phyloP scores from a whole-genome alignment of 2,113 vertebrate species.

The Ptilonorhynchus violaceus region DNA sequence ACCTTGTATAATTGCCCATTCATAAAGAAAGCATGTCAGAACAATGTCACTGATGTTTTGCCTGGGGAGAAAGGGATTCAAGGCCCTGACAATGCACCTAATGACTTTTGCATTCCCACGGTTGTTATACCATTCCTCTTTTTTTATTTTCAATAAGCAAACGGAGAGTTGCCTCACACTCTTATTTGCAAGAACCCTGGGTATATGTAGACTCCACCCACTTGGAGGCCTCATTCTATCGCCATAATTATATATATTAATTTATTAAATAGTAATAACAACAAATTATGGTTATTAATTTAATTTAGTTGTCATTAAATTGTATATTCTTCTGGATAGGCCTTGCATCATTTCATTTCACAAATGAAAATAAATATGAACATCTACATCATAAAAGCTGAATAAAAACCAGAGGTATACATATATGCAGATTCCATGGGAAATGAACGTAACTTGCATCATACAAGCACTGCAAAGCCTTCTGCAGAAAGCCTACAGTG shows the following conservation, averaged over 20 bases:
- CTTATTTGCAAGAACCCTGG: neutral
- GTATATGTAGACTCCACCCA: neutral
- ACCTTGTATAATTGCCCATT: slow-evolving; percentile 33
- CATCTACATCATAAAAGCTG: neutral
- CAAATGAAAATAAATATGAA: neutral
- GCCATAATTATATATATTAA: neutral
- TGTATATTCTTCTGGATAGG: neutral
- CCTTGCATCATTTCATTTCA: neutral
- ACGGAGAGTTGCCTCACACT: neutral
- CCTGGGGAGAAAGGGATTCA: neutral
- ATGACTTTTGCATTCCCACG: slow-evolving; percentile 10
- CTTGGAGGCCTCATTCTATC: neutral
- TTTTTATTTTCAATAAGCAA: neutral
- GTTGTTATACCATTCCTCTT: neutral
- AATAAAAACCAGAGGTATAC: neutral
- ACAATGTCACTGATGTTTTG: slow-evolving; percentile 31
- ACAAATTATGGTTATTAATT: neutral
- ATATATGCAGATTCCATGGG: neutral
- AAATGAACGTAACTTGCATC: neutral
- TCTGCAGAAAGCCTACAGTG: neutral
- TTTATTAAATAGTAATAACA: neutral
- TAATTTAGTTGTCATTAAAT: neutral
- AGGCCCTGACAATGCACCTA: neutral
- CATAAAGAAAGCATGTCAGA: slow-evolving; percentile 26
- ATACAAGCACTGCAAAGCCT: neutral